Evolutionary conservation across 2,113 vertebrate genomes (phyloP), one percentile per base, ranked within the genome.

Genomic region (Pantherophis guttatus): DNA sequence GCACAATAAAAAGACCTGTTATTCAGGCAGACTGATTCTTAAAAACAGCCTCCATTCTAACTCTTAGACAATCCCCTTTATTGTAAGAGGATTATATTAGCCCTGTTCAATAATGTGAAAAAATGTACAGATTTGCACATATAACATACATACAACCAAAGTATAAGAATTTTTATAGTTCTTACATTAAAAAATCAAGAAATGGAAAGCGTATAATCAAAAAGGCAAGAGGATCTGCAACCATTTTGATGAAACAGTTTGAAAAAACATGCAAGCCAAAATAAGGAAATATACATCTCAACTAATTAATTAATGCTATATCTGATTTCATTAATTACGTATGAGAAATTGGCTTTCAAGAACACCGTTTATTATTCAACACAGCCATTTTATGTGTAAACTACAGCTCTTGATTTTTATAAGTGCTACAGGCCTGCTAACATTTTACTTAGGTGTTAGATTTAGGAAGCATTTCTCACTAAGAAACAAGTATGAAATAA

Each of bases 391-490:
- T 3, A 87, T 44, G 70, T 90, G 90, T 87, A 94, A 96, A 94
- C 0, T 44, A 87, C 93, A 96, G 59, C 53, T 96, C 93, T 96
- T 86, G 59, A 44, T 87, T 93, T 91, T 87, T 70, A 65, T 90
- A 85, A 95, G 95, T 94, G 91, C 95, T 89, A 96, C 57, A 94
- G 65, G 96, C 93, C 92, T 93, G 94, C 96, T 96, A 94, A 94
- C 96, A 96, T 95, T 96, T 97, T 93, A 91, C 90, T 94, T 88
- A 97, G 96, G 98, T 98, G 98, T 98, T 98, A 98, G 98, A 98
- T 98, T 98, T 98, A 98, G 98, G 98, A 98, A 97, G 96, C 95
- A 98, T 97, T 98, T 97, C 97, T 97, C 97, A 96, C 96, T 96
- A 97, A 95, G 96, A 96, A 96, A 96, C 94, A 97, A 97, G 95